Percentiles rank a stretch among this genome's conserved stretches.
Evolutionary conservation across 1,140 invertebrate genomes (phyloP).

Genomic region (Lepeophtheirus salmonis): DNA sequence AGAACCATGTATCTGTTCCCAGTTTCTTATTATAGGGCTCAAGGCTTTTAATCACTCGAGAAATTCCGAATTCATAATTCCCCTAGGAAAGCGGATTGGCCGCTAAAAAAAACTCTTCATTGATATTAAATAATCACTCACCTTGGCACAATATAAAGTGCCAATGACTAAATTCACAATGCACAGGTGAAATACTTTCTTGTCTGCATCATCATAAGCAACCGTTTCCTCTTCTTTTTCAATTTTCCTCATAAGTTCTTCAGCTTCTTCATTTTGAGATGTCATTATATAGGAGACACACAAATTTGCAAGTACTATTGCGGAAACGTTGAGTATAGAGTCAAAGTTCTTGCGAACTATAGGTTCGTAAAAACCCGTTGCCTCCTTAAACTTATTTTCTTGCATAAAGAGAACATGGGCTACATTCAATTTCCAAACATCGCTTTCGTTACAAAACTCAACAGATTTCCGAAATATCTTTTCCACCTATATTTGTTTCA

Average conservation of each 20-base stretch:
- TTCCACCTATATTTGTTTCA: conserved; percentile 56
- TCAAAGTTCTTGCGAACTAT: conserved; percentile 88
- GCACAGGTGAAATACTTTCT: conserved; percentile 89
- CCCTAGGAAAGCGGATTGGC: too few species aligned
- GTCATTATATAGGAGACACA: conserved; percentile 99
- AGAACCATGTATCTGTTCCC: conserved; percentile 88
- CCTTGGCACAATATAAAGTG: conserved; percentile 14
- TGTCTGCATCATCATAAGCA: conserved; percentile 76
- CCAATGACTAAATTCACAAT: conserved; percentile 98
- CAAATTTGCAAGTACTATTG: conserved; percentile 89
- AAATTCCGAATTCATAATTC: conserved; percentile 98
- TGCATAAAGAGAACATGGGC: conserved; percentile 99
- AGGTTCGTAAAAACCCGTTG: conserved; percentile 92
- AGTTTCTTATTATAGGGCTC: conserved; percentile 89
- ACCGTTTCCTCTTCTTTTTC: conserved; percentile 86
- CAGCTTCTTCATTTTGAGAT: conserved; percentile 93
- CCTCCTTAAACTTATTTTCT: conserved; percentile 94
- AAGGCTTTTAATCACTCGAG: conserved; percentile 83
- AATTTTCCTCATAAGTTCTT: conserved; percentile 94
- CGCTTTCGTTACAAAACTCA: conserved; percentile 93
- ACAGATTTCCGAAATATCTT: conserved; percentile 87
- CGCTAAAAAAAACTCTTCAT: too few species aligned
- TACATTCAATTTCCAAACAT: conserved; percentile 90
- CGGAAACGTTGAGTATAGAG: conserved; percentile 71
- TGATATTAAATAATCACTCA: too few species aligned